Conservation (phyloP, 2,113 vertebrate genomes). For the Ptilonorhynchus violaceus region DNA sequence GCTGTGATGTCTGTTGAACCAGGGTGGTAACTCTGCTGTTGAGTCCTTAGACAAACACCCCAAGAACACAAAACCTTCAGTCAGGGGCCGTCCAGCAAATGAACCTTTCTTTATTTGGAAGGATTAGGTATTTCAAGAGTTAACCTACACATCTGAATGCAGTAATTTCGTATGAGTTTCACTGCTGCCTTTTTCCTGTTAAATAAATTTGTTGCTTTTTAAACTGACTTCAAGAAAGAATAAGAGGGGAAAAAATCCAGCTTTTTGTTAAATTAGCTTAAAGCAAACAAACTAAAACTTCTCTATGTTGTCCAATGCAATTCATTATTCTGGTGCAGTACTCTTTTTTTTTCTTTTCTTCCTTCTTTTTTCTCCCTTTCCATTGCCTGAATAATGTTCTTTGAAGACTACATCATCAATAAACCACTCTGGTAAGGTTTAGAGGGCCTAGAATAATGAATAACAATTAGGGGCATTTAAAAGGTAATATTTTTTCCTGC, state of each 20-base stretch:
- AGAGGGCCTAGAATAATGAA: slow-evolving; percentile 71
- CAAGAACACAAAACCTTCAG: background rate
- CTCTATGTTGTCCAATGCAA: background rate
- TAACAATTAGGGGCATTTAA: slow-evolving; percentile 75
- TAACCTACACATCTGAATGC: background rate
- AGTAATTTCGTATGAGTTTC: background rate
- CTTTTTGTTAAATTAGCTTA: slow-evolving; percentile 43
- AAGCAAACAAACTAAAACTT: slow-evolving; percentile 39
- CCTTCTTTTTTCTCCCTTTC: background rate
- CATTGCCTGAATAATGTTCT: slow-evolving; percentile 63
- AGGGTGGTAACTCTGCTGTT: background rate
- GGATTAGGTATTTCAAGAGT: background rate
- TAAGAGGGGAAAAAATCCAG: background rate
- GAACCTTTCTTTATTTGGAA: background rate
- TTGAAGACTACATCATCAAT: slow-evolving; percentile 70
- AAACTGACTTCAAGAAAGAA: background rate
- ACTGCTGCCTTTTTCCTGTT: background rate
- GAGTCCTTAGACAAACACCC: background rate
- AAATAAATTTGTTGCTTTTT: slow-evolving; percentile 19
- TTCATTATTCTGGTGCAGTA: slow-evolving; percentile 21
- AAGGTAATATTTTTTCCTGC: slow-evolving; percentile 70
- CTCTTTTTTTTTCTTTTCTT: background rate
- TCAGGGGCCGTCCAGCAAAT: background rate
- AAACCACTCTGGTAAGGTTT: slow-evolving; percentile 64
- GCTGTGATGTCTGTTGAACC: background rate